Evolutionary conservation across 2,797 vertebrate genomes (phyloP).

Genomic region (Pyrocephalus nanus): DNA sequence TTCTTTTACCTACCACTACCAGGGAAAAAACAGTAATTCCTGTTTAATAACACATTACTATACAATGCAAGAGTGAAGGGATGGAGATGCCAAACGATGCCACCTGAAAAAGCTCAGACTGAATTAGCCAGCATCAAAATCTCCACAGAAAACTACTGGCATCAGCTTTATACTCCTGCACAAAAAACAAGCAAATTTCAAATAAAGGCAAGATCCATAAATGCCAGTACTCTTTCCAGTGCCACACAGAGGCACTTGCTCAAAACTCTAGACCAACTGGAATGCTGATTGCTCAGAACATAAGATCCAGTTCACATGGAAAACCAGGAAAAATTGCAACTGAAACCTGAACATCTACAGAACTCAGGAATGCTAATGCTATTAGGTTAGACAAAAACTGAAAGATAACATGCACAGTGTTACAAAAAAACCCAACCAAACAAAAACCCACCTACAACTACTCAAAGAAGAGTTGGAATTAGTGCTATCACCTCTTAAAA

Average conservation of each 20-base stretch:
- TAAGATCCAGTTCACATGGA: not conserved
- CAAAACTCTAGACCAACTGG: not conserved
- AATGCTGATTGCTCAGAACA: not conserved
- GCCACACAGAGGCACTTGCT: not conserved
- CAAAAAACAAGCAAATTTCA: not conserved
- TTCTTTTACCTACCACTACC: not conserved
- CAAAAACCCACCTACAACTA: not conserved
- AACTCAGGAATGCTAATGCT: not conserved
- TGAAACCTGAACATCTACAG: not conserved
- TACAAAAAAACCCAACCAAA: fast-evolving
- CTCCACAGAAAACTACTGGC: not conserved
- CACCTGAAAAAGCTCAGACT: not conserved
- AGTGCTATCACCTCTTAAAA: not conserved
- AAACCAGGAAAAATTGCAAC: not conserved
- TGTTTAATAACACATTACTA: not conserved
- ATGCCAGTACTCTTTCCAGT: not conserved
- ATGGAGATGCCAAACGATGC: not conserved
- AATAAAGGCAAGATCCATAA: not conserved
- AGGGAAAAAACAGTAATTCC: not conserved
- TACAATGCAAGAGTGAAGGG: not conserved
- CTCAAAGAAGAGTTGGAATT: not conserved
- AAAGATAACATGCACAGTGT: not conserved
- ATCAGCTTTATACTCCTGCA: not conserved
- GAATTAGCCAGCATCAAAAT: not conserved
- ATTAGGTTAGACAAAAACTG: not conserved